Evolutionary conservation across 2,797 vertebrate species (phyloP).

Genomic region (Anguilla obscura): DNA sequence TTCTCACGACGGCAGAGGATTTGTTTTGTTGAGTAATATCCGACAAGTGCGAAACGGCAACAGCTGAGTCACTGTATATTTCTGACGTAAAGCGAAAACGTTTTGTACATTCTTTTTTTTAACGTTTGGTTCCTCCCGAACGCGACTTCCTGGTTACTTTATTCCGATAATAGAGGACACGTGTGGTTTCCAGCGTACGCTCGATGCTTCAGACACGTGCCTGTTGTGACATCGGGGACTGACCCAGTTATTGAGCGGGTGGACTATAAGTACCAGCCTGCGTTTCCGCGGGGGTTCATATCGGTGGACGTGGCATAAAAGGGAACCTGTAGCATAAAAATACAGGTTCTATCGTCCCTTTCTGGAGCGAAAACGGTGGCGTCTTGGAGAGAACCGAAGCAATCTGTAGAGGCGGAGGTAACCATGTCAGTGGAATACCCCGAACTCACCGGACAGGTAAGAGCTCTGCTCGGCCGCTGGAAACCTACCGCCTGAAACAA

Average conservation of each 20-base stretch:
- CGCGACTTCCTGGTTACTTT: conserved; percentile 9
- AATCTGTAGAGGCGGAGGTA: too few relatives aligned
- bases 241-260: background rate
- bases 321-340: background rate
- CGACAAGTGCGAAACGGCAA: background rate
- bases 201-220: background rate
- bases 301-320: too few relatives aligned
- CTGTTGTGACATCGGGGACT: conserved; percentile 29
- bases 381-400: background rate
- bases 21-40: background rate
- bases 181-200: conserved; percentile 25
- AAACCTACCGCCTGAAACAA: background rate
- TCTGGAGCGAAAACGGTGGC: background rate
- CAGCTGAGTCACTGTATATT: background rate
- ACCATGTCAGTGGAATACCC: background rate
- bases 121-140: background rate
- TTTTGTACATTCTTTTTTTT: background rate
- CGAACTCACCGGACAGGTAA: background rate
- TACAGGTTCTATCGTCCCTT: background rate
- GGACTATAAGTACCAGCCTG: conserved; percentile 17
- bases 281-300: background rate
- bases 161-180: conserved; percentile 18
- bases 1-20: background rate
- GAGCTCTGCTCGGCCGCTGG: background rate
- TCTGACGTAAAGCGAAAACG: background rate